A percentile compares a stretch with the other conserved stretches of the same genome.
phyloP scores from a whole-genome alignment of 2,888 invertebrate genomes.

The Dicyrtoma fusca region DNA sequence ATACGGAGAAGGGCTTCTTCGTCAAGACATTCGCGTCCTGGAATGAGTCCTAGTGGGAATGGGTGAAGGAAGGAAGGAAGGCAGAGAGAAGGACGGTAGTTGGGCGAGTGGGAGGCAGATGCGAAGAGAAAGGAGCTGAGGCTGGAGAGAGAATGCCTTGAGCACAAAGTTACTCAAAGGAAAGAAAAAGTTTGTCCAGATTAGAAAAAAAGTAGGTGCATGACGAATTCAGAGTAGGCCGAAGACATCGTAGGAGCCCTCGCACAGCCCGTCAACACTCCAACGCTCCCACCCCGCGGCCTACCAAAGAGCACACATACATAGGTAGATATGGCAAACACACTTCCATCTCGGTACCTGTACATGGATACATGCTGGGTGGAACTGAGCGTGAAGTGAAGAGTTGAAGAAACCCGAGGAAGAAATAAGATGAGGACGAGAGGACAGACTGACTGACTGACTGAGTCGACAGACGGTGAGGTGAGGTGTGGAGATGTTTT shows the following conservation, averaged over 20 bases:
- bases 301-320: too few relatives aligned
- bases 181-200: conserved; percentile 36
- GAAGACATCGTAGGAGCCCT: too few relatives aligned
- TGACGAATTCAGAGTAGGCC: conserved; percentile 35
- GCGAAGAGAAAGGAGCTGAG: neutral
- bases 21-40: neutral
- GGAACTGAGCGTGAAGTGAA: too few relatives aligned
- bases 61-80: neutral
- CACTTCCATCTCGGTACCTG: too few relatives aligned
- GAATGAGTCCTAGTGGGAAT: too few relatives aligned
- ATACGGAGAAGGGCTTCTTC: neutral
- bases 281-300: neutral
- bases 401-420: too few relatives aligned
- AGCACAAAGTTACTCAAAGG: conserved; percentile 34
- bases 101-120: neutral
- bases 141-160: conserved; percentile 14
- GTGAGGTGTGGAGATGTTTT: conserved; percentile 15
- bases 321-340: too few relatives aligned
- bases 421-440: neutral
- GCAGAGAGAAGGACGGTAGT: neutral
- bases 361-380: too few relatives aligned
- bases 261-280: too few relatives aligned
- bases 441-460: neutral
- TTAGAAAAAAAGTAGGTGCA: conserved; percentile 37
- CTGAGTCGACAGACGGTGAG: neutral